Evolutionary conservation across 2,113 vertebrate genomes (phyloP).

Genomic region (Nothocercus julius): DNA sequence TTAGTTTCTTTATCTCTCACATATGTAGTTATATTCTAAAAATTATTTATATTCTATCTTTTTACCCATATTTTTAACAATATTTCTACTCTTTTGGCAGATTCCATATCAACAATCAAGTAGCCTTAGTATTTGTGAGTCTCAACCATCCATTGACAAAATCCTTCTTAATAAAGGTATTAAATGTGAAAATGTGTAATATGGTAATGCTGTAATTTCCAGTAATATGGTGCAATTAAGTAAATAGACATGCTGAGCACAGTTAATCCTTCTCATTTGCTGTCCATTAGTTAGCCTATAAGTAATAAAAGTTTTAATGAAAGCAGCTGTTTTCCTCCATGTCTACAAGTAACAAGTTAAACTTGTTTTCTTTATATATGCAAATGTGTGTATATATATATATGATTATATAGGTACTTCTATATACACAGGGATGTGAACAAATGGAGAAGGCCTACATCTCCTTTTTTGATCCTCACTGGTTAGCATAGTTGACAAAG

Average conservation of each 20-base stretch:
- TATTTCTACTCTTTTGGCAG: neutral
- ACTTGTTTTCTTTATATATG: neutral
- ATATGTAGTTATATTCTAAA: neutral
- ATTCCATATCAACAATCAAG: neutral
- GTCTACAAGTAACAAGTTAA: neutral
- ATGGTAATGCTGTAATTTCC: neutral
- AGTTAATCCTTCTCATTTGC: neutral
- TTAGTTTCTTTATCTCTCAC: neutral
- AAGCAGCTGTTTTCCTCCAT: neutral
- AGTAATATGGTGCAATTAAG: neutral
- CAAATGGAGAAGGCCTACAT: neutral
- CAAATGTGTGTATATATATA: neutral
- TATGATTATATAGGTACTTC: neutral
- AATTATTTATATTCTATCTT: neutral
- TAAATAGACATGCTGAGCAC: neutral
- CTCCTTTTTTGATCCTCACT: neutral
- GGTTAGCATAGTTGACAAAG: neutral
- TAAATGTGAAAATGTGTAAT: neutral
- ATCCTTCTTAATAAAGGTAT: neutral
- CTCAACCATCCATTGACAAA: neutral
- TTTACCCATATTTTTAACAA: neutral
- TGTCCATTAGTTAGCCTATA: neutral
- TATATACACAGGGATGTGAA: neutral
- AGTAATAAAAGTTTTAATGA: neutral
- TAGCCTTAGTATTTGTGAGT: neutral